Evolutionary conservation across 2,113 vertebrate genomes (phyloP).

Genomic region (Melozone crissalis): DNA sequence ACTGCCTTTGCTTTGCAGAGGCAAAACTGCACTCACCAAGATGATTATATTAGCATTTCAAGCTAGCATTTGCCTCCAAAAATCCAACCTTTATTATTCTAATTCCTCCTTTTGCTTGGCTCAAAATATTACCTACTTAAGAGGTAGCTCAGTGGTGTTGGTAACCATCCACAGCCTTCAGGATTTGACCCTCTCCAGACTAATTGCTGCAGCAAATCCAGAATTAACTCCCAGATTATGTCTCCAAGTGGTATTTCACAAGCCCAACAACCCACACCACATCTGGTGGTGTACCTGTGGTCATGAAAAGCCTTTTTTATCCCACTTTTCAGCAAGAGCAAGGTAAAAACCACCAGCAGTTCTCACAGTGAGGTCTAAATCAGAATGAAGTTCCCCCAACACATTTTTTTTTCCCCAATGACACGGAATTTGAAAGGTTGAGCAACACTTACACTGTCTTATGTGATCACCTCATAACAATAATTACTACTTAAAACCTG

Average conservation of each 20-base stretch:
- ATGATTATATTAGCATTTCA: not conserved
- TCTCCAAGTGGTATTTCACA: fast-evolving
- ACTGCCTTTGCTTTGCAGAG: not conserved
- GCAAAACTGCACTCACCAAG: not conserved
- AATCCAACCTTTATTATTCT: not conserved
- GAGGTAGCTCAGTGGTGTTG: not conserved
- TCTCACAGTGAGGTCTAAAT: not conserved
- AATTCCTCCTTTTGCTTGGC: not conserved
- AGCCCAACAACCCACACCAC: not conserved
- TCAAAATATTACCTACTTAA: not conserved
- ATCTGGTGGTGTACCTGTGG: fast-evolving
- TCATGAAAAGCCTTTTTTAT: not conserved
- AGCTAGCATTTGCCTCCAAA: not conserved
- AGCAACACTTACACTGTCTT: not conserved
- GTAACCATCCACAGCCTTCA: not conserved
- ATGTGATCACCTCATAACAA: not conserved
- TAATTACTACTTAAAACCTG: conserved; percentile 17
- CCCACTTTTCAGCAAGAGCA: not conserved
- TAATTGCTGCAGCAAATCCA: not conserved
- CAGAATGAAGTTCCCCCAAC: not conserved
- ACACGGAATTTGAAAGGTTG: not conserved
- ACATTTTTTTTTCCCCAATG: not conserved
- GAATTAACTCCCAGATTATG: not conserved
- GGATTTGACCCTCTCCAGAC: not conserved
- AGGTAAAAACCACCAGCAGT: not conserved